These are phyloP conservation scores for Rhodeus uyekii DNA, from an alignment of 2,797 vertebrate genomes.

Conservation along the genomic window DNA sequence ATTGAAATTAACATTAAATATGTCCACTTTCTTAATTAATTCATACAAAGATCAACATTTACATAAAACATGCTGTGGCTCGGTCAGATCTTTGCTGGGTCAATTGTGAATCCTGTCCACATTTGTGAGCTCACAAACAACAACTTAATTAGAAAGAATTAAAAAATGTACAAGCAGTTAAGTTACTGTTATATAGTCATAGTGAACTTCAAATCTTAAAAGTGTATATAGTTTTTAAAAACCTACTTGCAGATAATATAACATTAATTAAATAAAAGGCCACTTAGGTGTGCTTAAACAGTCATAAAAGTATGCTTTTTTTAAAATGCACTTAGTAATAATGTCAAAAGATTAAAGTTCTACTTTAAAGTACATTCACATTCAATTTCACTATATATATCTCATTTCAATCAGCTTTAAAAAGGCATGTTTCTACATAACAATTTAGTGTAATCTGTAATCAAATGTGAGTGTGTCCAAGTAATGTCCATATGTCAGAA, in stretches of 20 bases:
- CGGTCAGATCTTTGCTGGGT: background rate
- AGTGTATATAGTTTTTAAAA: background rate
- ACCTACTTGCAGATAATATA: background rate
- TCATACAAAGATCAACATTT: constrained; percentile 46
- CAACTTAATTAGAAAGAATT: background rate
- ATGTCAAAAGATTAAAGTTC: background rate
- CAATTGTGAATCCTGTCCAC: background rate
- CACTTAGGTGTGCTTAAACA: background rate
- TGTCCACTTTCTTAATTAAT: constrained; percentile 14
- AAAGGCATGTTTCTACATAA: background rate
- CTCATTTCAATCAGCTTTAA: background rate
- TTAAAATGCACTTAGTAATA: background rate
- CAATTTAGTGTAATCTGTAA: background rate
- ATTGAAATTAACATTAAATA: constrained; percentile 30
- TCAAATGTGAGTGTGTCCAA: background rate
- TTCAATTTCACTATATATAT: background rate
- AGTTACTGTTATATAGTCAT: background rate
- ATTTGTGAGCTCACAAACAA: background rate
- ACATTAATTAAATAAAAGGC: background rate
- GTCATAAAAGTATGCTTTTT: background rate
- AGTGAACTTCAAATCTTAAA: background rate
- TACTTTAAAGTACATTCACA: background rate
- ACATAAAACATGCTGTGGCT: constrained; percentile 41
- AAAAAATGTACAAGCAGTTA: background rate
- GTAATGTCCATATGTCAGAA: background rate